A percentile compares a stretch with the other conserved stretches of the same genome.
Evolutionary conservation across 1,140 invertebrate genomes (phyloP).

Genomic region (Apis laboriosa): DNA sequence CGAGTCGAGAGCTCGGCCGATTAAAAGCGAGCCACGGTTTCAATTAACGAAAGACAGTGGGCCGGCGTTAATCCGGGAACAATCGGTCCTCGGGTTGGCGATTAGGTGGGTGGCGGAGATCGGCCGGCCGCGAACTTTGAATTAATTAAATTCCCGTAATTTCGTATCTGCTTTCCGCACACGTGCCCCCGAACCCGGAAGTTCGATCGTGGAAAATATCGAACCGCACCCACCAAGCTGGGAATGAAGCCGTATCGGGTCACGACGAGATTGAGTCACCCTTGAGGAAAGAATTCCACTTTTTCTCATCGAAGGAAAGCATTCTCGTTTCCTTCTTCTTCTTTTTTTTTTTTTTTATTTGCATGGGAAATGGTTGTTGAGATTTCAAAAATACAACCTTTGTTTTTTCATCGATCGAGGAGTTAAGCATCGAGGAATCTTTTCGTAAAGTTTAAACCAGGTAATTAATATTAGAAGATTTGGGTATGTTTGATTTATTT

Average conservation of each 20-base stretch:
- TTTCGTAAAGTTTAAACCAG: too few species aligned
- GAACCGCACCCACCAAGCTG: constrained; percentile 20
- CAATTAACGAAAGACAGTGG: constrained; percentile 73
- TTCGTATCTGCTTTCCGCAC: constrained; percentile 77
- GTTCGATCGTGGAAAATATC: constrained; percentile 72
- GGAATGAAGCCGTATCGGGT: constrained; percentile 51
- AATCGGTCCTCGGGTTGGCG: constrained; percentile 70
- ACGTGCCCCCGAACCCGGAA: constrained; percentile 69
- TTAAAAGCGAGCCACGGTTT: constrained; percentile 65
- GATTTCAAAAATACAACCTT: too few species aligned
- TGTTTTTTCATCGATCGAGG: too few species aligned
- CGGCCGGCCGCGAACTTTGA: constrained; percentile 68
- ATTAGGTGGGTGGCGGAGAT: constrained; percentile 57
- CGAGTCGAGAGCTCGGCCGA: background rate
- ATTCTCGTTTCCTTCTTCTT: too few species aligned
- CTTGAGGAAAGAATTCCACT: constrained; percentile 30
- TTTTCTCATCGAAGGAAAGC: constrained; percentile 17
- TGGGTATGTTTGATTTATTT: too few species aligned
- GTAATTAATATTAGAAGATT: too few species aligned
- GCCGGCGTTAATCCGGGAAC: constrained; percentile 72
- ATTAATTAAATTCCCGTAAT: constrained; percentile 79
- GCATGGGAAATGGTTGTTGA: too few species aligned
- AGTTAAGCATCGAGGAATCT: too few species aligned
- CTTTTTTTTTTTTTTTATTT: too few species aligned
- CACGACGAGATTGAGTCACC: background rate